Evolutionary conservation across 2,797 vertebrate genomes (phyloP).

Genomic region (Rhyacichthys aspro): DNA sequence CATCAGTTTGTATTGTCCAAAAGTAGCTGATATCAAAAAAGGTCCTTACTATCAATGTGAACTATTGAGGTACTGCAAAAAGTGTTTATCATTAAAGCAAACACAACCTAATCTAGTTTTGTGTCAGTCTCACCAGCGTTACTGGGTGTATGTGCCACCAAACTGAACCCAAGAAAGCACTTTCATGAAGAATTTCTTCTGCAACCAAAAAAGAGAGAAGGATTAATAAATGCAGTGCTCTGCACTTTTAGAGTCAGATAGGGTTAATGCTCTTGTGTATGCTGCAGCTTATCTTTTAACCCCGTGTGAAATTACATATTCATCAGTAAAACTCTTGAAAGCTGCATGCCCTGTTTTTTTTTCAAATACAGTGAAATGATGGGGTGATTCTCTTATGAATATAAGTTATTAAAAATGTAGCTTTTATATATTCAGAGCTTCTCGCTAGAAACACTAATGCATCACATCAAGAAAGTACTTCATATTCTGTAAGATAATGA

Average conservation of each 20-base stretch:
- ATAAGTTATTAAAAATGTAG: slow-evolving; percentile 21
- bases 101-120: slow-evolving; percentile 53
- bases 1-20: background rate
- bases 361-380: background rate
- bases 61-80: slow-evolving; percentile 7
- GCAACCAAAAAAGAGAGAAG: background rate
- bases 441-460: background rate
- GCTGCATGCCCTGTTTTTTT: slow-evolving; percentile 8
- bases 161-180: slow-evolving; percentile 13
- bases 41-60: slow-evolving; percentile 8
- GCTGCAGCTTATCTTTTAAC: slow-evolving; percentile 51
- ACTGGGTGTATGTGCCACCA: too few species aligned
- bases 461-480: background rate
- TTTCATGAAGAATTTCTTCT: background rate
- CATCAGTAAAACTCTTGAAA: slow-evolving; percentile 54
- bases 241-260: slow-evolving; percentile 48
- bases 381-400: slow-evolving; percentile 4
- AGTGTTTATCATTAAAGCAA: slow-evolving; percentile 36
- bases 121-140: slow-evolving; percentile 40
- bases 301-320: slow-evolving; percentile 39
- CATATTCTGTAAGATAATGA: too few species aligned
- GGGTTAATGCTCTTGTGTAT: slow-evolving; percentile 35
- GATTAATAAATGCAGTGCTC: slow-evolving; percentile 33
- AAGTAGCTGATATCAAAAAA: background rate
- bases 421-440: slow-evolving; percentile 14